A percentile compares a stretch with the other conserved stretches of the same genome.
Evolutionary conservation across 2,888 invertebrate genomes (phyloP).

Genomic region (Oithona nana): DNA sequence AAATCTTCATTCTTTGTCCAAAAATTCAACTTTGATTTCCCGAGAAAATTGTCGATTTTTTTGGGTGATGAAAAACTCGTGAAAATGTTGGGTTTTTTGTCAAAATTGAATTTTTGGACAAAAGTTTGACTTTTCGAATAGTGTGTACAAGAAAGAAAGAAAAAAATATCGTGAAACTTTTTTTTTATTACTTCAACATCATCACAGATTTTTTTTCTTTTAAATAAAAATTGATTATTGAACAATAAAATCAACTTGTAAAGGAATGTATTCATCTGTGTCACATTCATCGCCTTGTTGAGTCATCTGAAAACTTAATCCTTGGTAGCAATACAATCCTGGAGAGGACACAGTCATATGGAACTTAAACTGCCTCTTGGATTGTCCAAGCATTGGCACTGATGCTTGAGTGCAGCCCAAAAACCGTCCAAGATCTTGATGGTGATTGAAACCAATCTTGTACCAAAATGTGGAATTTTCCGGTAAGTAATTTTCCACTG

Average conservation of each 20-base stretch:
- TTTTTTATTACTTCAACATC: too few species aligned
- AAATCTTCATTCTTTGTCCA: too few species aligned
- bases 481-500: neutral
- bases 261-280: neutral
- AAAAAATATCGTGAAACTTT: too few species aligned
- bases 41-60: too few species aligned
- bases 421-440: neutral
- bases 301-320: neutral
- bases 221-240: too few species aligned
- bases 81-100: too few species aligned
- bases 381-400: neutral
- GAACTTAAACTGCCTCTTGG: neutral
- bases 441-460: neutral
- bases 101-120: too few species aligned
- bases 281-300: neutral
- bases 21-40: too few species aligned
- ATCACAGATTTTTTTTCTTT: too few species aligned
- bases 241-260: neutral
- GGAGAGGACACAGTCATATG: neutral
- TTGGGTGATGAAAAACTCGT: too few species aligned
- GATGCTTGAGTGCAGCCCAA: neutral
- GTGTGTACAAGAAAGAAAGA: too few species aligned
- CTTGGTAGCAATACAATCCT: neutral
- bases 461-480: neutral
- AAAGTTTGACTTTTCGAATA: too few species aligned